A percentile compares a stretch with the other conserved stretches of the same genome.
Evolutionary conservation across 2,888 invertebrate species (phyloP).

Genomic region (Pteria penguin): DNA sequence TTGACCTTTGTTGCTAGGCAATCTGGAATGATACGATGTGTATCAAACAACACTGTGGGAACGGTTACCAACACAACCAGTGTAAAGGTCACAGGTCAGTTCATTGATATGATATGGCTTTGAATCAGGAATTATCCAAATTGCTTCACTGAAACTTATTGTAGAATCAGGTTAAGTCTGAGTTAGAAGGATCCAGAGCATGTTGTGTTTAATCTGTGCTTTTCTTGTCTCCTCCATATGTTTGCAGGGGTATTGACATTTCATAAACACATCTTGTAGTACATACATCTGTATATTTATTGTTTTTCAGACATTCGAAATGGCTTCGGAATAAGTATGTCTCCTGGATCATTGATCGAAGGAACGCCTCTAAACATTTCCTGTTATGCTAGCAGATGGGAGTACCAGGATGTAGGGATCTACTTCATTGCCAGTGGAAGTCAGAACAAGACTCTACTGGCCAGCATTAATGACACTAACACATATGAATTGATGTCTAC

Average conservation of each 20-base stretch:
- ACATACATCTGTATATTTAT: no score
- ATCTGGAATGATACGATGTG: constrained; percentile 52
- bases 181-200: no score
- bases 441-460: background rate
- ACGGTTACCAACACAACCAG: background rate
- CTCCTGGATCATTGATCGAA: constrained; percentile 8
- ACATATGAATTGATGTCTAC: background rate
- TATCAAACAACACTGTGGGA: constrained; percentile 47
- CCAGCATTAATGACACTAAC: background rate
- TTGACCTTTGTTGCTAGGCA: constrained; percentile 34
- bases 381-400: constrained; percentile 56
- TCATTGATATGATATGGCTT: no score
- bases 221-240: no score
- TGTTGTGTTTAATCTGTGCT: no score
- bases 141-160: no score
- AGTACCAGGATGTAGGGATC: constrained; percentile 49
- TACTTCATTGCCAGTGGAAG: constrained; percentile 26
- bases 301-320: background rate
- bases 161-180: no score
- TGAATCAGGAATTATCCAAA: no score
- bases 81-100: constrained; percentile 31
- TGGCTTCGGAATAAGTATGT: background rate
- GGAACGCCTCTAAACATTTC: constrained; percentile 18
- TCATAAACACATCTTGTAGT: no score
- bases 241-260: no score